Evolutionary conservation across 1,140 invertebrate genomes (phyloP).

Genomic region (Heliconius congener): DNA sequence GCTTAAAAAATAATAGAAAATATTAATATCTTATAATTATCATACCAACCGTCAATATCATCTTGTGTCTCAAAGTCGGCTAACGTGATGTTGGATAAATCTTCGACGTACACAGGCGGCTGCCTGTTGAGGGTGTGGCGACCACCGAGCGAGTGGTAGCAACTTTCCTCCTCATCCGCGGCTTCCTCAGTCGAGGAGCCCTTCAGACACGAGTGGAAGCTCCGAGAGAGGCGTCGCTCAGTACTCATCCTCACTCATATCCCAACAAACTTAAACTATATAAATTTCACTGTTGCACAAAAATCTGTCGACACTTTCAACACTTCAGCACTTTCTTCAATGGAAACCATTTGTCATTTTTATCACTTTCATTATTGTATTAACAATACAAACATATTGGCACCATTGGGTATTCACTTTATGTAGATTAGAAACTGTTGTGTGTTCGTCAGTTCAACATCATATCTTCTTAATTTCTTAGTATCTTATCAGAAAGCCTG

Average conservation of each 20-base stretch:
- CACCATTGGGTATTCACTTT: neutral
- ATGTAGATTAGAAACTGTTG: neutral
- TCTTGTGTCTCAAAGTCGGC: conserved; percentile 72
- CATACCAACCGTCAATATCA: conserved; percentile 70
- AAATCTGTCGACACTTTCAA: conserved; percentile 1
- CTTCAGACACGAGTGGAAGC: conserved; percentile 85
- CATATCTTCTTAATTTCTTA: conserved; percentile 3
- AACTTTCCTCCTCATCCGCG: conserved; percentile 73
- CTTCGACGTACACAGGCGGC: conserved; percentile 71
- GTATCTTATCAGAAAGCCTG: conserved; percentile 23
- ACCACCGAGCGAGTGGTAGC: conserved; percentile 74
- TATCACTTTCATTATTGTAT: conserved; percentile 24
- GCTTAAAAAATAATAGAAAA: neutral
- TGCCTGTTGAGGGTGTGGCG: conserved; percentile 68
- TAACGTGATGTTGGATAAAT: conserved; percentile 67
- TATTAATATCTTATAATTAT: neutral
- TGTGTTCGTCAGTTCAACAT: conserved; percentile 23
- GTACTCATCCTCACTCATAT: conserved; percentile 83
- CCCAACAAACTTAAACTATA: conserved; percentile 53
- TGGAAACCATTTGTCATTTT: neutral
- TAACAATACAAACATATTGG: conserved; percentile 1
- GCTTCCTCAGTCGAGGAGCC: conserved; percentile 84
- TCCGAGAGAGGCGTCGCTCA: conserved; percentile 84
- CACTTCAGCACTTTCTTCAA: conserved; percentile 20
- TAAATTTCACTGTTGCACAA: conserved; percentile 24